Evolutionary conservation across 1,140 invertebrate genomes (phyloP).

Genomic region (Bathynomus jamesi): DNA sequence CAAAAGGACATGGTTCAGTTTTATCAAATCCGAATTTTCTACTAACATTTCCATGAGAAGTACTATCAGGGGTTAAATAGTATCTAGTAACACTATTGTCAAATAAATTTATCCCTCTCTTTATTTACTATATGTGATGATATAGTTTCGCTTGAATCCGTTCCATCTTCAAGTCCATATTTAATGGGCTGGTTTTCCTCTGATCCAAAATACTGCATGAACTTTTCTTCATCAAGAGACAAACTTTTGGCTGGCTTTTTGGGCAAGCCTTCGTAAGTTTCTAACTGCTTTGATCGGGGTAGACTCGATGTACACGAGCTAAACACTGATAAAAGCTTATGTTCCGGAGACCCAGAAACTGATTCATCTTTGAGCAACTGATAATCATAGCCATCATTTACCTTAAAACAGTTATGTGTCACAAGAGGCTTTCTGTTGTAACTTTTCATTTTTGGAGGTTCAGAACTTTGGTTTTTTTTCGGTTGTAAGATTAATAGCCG

Average conservation of each 20-base stretch:
- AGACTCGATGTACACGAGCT: constrained; percentile 22
- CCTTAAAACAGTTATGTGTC: not conserved
- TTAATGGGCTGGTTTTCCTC: constrained; percentile 19
- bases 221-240: constrained; percentile 26
- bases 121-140: no score
- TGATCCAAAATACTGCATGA: constrained; percentile 17
- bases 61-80: no score
- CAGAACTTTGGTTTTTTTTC: not conserved
- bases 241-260: constrained; percentile 16
- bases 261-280: constrained; percentile 7
- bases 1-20: no score
- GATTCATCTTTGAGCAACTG: not conserved
- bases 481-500: not conserved
- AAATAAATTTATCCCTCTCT: no score
- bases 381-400: not conserved
- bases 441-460: not conserved
- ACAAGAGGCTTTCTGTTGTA: not conserved
- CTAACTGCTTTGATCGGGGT: constrained; percentile 14
- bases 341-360: not conserved
- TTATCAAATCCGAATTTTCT: no score
- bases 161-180: constrained; percentile 24
- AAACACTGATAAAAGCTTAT: constrained; percentile 9
- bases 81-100: no score
- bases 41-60: no score
- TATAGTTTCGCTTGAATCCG: constrained; percentile 13